These are phyloP conservation scores for Karalla daura DNA, from an alignment of 2,797 vertebrate genomes.

Conservation along the genomic window DNA sequence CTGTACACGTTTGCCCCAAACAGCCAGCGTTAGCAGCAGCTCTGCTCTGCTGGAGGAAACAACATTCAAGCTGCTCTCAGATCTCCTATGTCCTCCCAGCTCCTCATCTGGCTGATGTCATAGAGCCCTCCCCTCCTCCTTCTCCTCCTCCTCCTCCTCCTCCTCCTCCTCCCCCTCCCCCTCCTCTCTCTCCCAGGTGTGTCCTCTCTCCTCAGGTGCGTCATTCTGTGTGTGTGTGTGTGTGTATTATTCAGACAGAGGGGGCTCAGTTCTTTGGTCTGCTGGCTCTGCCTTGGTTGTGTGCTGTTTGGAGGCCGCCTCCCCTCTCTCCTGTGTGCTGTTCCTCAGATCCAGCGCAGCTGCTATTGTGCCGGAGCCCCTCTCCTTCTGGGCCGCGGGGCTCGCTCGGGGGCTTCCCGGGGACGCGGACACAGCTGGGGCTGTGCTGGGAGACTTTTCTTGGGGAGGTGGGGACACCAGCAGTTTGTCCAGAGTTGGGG, in stretches of 20 bases:
- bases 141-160: constrained; percentile 11
- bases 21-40: constrained; percentile 9
- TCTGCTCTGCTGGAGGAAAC: background rate
- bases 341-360: constrained; percentile 41
- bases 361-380: constrained; percentile 22
- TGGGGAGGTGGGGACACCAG: constrained; percentile 31
- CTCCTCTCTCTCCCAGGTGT: constrained; percentile 14
- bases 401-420: constrained; percentile 6
- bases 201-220: constrained; percentile 26
- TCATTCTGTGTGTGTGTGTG: constrained; percentile 70
- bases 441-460: constrained; percentile 39
- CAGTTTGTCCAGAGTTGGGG: constrained; percentile 38
- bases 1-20: background rate
- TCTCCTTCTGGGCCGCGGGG: constrained; percentile 23
- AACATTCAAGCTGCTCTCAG: constrained; percentile 18
- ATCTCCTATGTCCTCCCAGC: background rate
- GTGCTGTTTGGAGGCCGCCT: constrained; percentile 63
- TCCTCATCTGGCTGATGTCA: constrained; percentile 43
- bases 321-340: constrained; percentile 60
- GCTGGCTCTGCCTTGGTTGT: constrained; percentile 75
- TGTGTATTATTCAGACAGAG: constrained; percentile 66
- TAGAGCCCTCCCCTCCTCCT: constrained; percentile 8
- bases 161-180: constrained; percentile 9
- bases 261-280: constrained; percentile 85
- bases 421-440: constrained; percentile 11